Evolutionary conservation across 2,113 vertebrate species (phyloP), one percentile per base, ranked within the genome.

Genomic region (Danionella cerebrum): DNA sequence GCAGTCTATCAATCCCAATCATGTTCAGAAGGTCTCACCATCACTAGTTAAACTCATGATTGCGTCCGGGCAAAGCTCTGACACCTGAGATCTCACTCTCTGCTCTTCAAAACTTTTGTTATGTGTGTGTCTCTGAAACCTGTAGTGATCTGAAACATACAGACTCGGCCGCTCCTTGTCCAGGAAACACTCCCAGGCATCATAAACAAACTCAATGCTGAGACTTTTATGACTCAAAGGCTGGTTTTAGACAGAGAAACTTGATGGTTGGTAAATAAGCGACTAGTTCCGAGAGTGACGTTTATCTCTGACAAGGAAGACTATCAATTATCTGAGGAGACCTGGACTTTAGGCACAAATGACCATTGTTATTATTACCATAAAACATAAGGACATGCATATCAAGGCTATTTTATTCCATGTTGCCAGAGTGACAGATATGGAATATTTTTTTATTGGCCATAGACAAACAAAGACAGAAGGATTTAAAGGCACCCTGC

Each of bases 181-280:
- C 58, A 25, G 53, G 53, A 64, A 57, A 38, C 65, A 60, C 5
- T 52, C 41, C 5, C 1, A 63, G 19, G 29, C 22, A 16, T 58
- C 65, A 48, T 73, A 80, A 80, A 79, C 47, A 78, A 81, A 76
- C 12, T 78, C 74, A 74, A 78, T 57, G 78, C 80, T 52, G 65
- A 82, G 36, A 3, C 38, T 50, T 75, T 83, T 77, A 84, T 67
- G 72, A 55, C 71, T 21, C 19, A 9, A 62, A 19, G 24, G 16
- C 1, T 5, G 7, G 27, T 65, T 66, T 33, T 10, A 25, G 24
- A 74, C 24, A 3, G 14, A 11, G 25, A 71, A 66, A 22, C 42
- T 51, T 55, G 42, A 45, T 6, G 33, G 12, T 7, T 45, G 5
- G 44, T 39, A 21, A 66, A 16, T 42, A 22, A 48, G 36, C 29